These are phyloP conservation scores for Erpetoichthys calabaricus DNA, from an alignment of 2,797 vertebrate genomes.

Conservation along the genomic window DNA sequence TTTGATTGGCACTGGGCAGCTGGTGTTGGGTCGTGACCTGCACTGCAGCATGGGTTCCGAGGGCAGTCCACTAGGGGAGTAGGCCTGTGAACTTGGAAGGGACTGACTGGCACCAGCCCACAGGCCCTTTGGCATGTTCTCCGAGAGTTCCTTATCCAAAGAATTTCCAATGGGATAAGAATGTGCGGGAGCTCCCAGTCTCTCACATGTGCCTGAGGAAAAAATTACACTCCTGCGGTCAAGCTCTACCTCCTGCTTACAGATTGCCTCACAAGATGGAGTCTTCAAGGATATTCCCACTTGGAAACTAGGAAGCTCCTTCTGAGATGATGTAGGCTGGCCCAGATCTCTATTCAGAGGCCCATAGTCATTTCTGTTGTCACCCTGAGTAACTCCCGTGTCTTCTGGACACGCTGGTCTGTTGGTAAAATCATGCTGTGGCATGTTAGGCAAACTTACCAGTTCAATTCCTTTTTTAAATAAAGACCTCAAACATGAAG, in stretches of 20 bases:
- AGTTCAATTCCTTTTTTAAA: slow-evolving; percentile 70
- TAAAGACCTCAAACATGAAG: slow-evolving; percentile 75
- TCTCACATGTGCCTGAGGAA: slow-evolving; percentile 79
- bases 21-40: slow-evolving; percentile 86
- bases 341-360: slow-evolving; percentile 70
- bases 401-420: slow-evolving; percentile 76
- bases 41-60: slow-evolving; percentile 65
- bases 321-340: slow-evolving; percentile 69
- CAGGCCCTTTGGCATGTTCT: slow-evolving; percentile 80
- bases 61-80: slow-evolving; percentile 60
- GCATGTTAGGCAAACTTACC: slow-evolving; percentile 62
- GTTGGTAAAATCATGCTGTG: slow-evolving; percentile 82
- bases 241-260: slow-evolving; percentile 84
- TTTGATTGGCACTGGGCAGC: slow-evolving; percentile 98
- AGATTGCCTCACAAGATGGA: slow-evolving; percentile 72
- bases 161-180: slow-evolving; percentile 79
- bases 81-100: slow-evolving; percentile 80
- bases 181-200: slow-evolving; percentile 76
- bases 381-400: slow-evolving; percentile 94
- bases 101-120: slow-evolving; percentile 83
- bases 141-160: slow-evolving; percentile 83
- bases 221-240: slow-evolving; percentile 95
- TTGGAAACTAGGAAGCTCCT: slow-evolving; percentile 68
- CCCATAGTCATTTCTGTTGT: slow-evolving; percentile 86
- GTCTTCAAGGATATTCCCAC: slow-evolving; percentile 73